These are phyloP conservation scores for Drosophila trapezifrons DNA, from an alignment of 1,140 invertebrate genomes.

Conservation along the genomic window DNA sequence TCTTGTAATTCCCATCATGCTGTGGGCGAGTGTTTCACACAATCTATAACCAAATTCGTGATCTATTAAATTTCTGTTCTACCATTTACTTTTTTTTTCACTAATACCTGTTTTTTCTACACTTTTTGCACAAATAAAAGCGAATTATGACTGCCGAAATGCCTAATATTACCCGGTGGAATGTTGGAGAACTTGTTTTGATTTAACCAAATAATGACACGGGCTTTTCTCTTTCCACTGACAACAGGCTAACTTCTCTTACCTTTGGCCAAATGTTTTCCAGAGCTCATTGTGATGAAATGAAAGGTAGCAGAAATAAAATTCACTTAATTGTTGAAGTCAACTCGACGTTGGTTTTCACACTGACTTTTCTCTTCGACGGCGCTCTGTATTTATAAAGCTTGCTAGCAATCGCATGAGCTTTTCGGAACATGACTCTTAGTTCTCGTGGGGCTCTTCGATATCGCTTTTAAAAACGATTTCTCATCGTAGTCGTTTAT, in stretches of 20 bases:
- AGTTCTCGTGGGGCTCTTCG: constrained; percentile 19
- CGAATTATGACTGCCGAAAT: not conserved
- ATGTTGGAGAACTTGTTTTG: constrained; percentile 26
- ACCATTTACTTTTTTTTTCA: not conserved
- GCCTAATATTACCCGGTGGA: not conserved
- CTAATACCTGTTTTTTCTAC: not conserved
- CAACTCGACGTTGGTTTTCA: not conserved
- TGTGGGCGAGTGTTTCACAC: not conserved
- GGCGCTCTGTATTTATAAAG: constrained; percentile 48
- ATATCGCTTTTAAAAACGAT: constrained; percentile 40
- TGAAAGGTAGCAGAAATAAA: constrained; percentile 4
- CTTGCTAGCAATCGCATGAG: constrained; percentile 3
- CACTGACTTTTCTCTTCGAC: constrained; percentile 40
- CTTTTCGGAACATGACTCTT: constrained; percentile 31
- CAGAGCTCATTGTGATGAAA: constrained; percentile 45
- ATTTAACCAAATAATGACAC: not conserved
- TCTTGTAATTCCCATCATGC: not conserved
- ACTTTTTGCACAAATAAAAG: too few relatives aligned
- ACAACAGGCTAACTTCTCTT: not conserved
- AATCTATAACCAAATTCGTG: not conserved
- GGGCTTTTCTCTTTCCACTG: not conserved
- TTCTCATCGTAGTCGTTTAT: constrained; percentile 60
- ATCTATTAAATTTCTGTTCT: not conserved
- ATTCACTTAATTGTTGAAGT: constrained; percentile 22
- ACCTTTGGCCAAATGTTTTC: constrained; percentile 67